phyloP scores from a whole-genome alignment of 2,888 invertebrate genomes.

The Tetropium fuscum region DNA sequence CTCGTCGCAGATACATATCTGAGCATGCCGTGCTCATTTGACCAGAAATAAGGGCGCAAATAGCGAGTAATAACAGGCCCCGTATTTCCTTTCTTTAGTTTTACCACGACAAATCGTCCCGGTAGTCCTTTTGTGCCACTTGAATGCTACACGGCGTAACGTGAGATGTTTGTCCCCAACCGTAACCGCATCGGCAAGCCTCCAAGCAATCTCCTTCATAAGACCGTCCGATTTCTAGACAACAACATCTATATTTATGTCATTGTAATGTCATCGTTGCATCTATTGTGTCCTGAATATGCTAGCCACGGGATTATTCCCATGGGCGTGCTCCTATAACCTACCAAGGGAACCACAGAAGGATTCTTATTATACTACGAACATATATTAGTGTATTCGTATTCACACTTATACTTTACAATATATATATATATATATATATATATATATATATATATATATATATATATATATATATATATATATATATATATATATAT shows the following conservation, averaged over 20 bases:
- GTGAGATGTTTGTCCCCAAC: slow-evolving; percentile 62
- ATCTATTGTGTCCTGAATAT: slow-evolving; percentile 62
- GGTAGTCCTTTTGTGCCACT: slow-evolving; percentile 54
- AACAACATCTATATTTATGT: slow-evolving; percentile 65
- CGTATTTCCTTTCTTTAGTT: slow-evolving; percentile 60
- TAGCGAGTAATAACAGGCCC: slow-evolving; percentile 27
- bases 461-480: too few species aligned
- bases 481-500: too few species aligned
- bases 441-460: too few species aligned
- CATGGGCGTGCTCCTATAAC: slow-evolving; percentile 19
- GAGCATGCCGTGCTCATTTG: slow-evolving; percentile 1
- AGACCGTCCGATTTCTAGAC: slow-evolving; percentile 61
- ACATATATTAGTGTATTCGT: too few species aligned
- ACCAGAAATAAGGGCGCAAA: slow-evolving; percentile 22
- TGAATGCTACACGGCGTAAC: slow-evolving; percentile 62
- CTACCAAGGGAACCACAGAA: not conserved
- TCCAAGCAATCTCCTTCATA: slow-evolving; percentile 55
- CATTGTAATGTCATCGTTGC: slow-evolving; percentile 65
- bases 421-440: too few species aligned
- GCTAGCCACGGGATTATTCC: slow-evolving; percentile 27
- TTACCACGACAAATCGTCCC: slow-evolving; percentile 65
- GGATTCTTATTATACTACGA: too few species aligned
- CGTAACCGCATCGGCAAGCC: slow-evolving; percentile 61
- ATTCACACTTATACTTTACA: too few species aligned
- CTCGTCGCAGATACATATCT: slow-evolving; percentile 11